phyloP scores from a whole-genome alignment of 2,113 vertebrate species.

The Siphamia tubifer region DNA sequence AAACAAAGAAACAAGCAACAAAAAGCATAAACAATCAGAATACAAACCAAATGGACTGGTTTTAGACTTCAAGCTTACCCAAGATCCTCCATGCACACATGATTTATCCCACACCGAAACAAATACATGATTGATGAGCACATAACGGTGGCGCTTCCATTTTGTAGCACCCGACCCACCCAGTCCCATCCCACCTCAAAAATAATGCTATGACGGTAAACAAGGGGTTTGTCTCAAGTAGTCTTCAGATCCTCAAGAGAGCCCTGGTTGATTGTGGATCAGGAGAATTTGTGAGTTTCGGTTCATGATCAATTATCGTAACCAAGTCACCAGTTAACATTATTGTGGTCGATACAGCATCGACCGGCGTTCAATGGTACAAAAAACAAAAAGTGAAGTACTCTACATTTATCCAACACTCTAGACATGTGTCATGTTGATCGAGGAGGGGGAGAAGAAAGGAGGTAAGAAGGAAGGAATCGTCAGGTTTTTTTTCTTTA shows the following conservation, averaged over 20 bases:
- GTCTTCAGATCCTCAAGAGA: slow-evolving; percentile 30
- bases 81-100: slow-evolving; percentile 56
- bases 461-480: slow-evolving; percentile 33
- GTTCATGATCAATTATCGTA: not conserved
- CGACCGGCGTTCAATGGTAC: slow-evolving; percentile 33
- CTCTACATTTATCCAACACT: slow-evolving; percentile 27
- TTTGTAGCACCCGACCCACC: not conserved
- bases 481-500: slow-evolving; percentile 25
- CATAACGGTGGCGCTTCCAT: slow-evolving; percentile 15
- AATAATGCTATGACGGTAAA: slow-evolving; percentile 29
- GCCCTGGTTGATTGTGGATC: slow-evolving; percentile 30
- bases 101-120: slow-evolving; percentile 33
- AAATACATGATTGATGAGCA: slow-evolving; percentile 44
- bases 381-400: slow-evolving; percentile 26
- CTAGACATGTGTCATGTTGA: slow-evolving; percentile 32
- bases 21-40: slow-evolving; percentile 43
- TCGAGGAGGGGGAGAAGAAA: slow-evolving; percentile 37
- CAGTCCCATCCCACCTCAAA: slow-evolving; percentile 1
- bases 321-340: not conserved
- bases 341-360: not conserved
- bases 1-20: slow-evolving; percentile 28
- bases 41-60: slow-evolving; percentile 49
- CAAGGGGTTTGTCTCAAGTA: slow-evolving; percentile 33
- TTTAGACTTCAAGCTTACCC: slow-evolving; percentile 69
- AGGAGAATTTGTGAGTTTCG: not conserved